Conservation (phyloP, 92 coral and sea anemone species). For the Parazoanthus atlanticus region DNA sequence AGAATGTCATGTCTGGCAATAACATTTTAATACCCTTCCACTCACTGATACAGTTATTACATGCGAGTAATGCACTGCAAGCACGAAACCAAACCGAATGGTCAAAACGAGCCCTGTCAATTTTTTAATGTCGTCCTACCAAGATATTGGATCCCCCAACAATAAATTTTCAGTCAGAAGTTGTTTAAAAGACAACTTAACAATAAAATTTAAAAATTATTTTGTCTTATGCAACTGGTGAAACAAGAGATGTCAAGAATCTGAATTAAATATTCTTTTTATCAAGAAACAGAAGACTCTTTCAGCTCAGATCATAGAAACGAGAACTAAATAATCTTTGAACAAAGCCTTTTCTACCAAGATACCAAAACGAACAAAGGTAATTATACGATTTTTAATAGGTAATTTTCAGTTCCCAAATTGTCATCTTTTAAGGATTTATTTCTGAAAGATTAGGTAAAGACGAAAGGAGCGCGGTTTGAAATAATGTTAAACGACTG, state of each 20-base stretch:
- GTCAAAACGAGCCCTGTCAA: not conserved
- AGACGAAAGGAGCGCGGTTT: not conserved
- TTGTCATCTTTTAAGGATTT: not conserved
- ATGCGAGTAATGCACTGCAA: not conserved
- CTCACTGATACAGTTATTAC: not conserved
- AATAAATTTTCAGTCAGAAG: not conserved
- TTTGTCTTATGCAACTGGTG: not conserved
- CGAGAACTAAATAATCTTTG: not conserved
- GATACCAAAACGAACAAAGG: not conserved
- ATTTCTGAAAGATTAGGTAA: not conserved
- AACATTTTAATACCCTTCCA: not conserved
- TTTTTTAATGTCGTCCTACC: not conserved
- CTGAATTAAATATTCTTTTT: conserved; percentile 14
- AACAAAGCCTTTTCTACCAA: not conserved
- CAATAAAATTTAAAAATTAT: not conserved
- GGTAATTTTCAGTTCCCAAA: not conserved
- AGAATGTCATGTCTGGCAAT: not conserved
- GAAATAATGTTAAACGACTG: not conserved
- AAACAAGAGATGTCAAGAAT: conserved; percentile 14
- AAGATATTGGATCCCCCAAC: not conserved
- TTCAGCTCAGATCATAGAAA: not conserved
- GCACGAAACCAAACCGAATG: not conserved
- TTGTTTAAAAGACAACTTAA: too few relatives aligned
- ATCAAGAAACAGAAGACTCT: not conserved
- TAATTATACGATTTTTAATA: not conserved